These are phyloP conservation scores for Brachyistius frenatus DNA, from an alignment of 2,113 vertebrate genomes.

Conservation along the genomic window DNA sequence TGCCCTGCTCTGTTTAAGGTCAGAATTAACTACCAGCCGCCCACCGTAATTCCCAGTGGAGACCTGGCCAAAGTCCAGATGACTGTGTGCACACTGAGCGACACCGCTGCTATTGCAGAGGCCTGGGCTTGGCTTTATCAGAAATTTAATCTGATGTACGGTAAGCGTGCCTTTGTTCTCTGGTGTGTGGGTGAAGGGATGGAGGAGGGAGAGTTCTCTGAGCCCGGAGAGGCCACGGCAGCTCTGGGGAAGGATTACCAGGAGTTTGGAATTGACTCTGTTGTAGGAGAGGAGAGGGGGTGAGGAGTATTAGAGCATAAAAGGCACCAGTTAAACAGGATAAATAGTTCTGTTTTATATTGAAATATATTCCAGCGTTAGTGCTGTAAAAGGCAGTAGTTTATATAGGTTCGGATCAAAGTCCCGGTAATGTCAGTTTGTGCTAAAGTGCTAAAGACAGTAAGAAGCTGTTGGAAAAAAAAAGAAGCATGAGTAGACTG, in stretches of 20 bases:
- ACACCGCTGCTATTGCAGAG: conserved; percentile 22
- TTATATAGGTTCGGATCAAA: too few species aligned
- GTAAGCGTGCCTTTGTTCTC: conserved; percentile 32
- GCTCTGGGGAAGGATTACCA: conserved; percentile 10
- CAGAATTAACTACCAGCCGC: background rate
- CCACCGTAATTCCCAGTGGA: background rate
- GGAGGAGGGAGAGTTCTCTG: conserved; percentile 10
- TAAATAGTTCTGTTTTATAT: background rate
- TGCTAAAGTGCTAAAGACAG: too few species aligned
- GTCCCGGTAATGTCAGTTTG: too few species aligned
- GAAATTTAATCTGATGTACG: conserved; percentile 20
- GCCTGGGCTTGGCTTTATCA: background rate
- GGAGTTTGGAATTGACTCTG: conserved; percentile 1
- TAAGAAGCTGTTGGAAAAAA: too few species aligned
- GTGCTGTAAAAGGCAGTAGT: background rate
- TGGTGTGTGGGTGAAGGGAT: conserved; percentile 23
- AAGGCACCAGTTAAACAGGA: background rate
- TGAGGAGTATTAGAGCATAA: background rate
- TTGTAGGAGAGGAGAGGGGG: background rate
- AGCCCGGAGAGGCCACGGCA: background rate
- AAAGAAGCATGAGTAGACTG: too few species aligned
- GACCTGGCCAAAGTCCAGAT: conserved; percentile 27
- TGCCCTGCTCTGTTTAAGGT: background rate
- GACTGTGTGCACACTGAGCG: conserved; percentile 18
- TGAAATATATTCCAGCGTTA: background rate